phyloP scores from a whole-genome alignment of 1,140 invertebrate genomes.

The Heliconius hermathena region DNA sequence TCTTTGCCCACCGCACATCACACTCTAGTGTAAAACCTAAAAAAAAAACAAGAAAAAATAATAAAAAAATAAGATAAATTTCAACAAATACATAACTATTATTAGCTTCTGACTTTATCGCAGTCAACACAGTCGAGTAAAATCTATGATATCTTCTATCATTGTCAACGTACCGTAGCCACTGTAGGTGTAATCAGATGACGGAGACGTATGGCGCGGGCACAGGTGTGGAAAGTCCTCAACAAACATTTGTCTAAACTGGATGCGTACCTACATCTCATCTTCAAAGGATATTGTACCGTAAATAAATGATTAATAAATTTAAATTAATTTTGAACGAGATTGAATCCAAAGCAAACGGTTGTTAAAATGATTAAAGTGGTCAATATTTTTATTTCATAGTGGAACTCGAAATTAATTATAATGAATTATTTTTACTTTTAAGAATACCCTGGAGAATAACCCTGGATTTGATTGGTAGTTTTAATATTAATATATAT shows the following conservation, averaged over 20 bases:
- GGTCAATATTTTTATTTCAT: neutral
- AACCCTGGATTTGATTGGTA: too few species aligned
- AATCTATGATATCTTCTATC: slow-evolving; percentile 48
- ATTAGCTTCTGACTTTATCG: slow-evolving; percentile 16
- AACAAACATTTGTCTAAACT: slow-evolving; percentile 31
- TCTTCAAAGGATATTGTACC: neutral
- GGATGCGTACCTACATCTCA: neutral
- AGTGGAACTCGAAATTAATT: too few species aligned
- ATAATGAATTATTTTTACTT: too few species aligned
- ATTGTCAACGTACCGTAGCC: slow-evolving; percentile 47
- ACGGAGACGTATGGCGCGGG: slow-evolving; percentile 53
- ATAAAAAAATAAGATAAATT: too few species aligned
- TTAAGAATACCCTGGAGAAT: too few species aligned
- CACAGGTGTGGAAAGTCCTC: slow-evolving; percentile 60
- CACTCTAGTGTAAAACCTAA: too few species aligned
- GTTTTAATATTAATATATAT: too few species aligned
- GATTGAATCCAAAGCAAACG: neutral
- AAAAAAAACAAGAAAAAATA: too few species aligned
- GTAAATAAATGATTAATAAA: neutral
- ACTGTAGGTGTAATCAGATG: slow-evolving; percentile 44
- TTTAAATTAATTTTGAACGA: neutral
- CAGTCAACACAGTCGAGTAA: slow-evolving; percentile 27
- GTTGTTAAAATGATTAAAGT: neutral
- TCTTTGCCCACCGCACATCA: too few species aligned
- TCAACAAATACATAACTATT: neutral